These are phyloP conservation scores for Xiphias gladius DNA, from an alignment of 2,113 vertebrate genomes.

Conservation along the genomic window DNA sequence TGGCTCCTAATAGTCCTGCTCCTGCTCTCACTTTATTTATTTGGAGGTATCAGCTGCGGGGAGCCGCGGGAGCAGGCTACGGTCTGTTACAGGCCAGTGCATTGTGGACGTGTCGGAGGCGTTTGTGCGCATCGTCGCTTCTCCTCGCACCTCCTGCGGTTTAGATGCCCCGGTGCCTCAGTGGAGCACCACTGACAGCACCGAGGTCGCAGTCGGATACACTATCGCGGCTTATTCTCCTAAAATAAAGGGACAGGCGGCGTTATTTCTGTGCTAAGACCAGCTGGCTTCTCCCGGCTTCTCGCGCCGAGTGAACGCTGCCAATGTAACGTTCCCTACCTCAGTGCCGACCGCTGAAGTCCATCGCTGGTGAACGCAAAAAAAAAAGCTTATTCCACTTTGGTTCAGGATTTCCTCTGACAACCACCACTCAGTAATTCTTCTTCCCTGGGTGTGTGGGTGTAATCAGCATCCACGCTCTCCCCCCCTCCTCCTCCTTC, in stretches of 20 bases:
- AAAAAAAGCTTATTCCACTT: conserved; percentile 44
- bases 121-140: conserved; percentile 47
- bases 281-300: neutral
- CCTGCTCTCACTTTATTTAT: conserved; percentile 39
- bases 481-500: conserved; percentile 23
- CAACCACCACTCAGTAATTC: neutral
- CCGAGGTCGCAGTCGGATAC: conserved; percentile 13
- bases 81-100: conserved; percentile 70
- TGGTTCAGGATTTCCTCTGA: conserved; percentile 7
- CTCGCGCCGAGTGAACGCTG: neutral
- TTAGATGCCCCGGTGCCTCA: conserved; percentile 13
- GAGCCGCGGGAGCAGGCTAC: conserved; percentile 51
- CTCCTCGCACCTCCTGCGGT: conserved; percentile 41
- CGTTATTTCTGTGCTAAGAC: neutral
- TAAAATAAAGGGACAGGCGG: neutral
- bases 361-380: conserved; percentile 62
- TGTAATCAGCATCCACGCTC: conserved; percentile 42
- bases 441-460: conserved; percentile 24
- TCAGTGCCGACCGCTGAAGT: conserved; percentile 54
- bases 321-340: conserved; percentile 57
- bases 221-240: neutral
- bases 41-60: conserved; percentile 74
- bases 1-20: conserved; percentile 51
- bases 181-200: conserved; percentile 33
- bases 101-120: conserved; percentile 44